These are phyloP conservation scores for Heliothis peltigera DNA, from an alignment of 2,888 invertebrate species.

Conservation along the genomic window DNA sequence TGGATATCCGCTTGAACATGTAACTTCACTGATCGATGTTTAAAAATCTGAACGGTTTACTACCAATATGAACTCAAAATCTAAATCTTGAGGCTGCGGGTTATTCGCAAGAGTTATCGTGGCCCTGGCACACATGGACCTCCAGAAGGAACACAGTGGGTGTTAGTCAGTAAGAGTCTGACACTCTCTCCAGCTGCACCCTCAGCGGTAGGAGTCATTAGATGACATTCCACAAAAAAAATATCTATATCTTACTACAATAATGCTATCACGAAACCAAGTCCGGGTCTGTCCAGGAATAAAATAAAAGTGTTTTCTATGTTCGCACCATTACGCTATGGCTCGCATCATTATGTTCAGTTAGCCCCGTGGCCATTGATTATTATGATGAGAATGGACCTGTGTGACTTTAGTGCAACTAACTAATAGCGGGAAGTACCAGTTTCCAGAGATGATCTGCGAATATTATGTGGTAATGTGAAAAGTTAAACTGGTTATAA, in stretches of 20 bases:
- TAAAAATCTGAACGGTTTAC: too few relatives aligned
- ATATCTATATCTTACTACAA: neutral
- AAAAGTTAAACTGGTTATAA: constrained; percentile 2
- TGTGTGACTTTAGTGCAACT: constrained; percentile 53
- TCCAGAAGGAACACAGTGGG: too few relatives aligned
- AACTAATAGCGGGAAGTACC: constrained; percentile 63
- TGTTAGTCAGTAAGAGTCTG: too few relatives aligned
- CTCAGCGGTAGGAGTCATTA: too few relatives aligned
- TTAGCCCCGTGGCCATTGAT: constrained; percentile 80
- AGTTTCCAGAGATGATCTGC: constrained; percentile 71
- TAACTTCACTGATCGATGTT: too few relatives aligned
- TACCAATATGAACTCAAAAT: too few relatives aligned
- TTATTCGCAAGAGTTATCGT: too few relatives aligned
- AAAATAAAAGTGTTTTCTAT: constrained; percentile 80
- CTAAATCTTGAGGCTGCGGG: too few relatives aligned
- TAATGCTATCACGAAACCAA: constrained; percentile 22
- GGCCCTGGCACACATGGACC: too few relatives aligned
- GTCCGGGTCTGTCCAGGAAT: constrained; percentile 68
- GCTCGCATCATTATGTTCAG: constrained; percentile 80
- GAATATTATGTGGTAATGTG: constrained; percentile 29
- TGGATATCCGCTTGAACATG: too few relatives aligned
- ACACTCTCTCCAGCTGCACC: too few relatives aligned
- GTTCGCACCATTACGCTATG: constrained; percentile 83
- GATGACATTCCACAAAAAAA: too few relatives aligned
- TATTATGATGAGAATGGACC: constrained; percentile 81